phyloP scores from a whole-genome alignment of 2,888 invertebrate genomes.

The Hoplodrina blanda region DNA sequence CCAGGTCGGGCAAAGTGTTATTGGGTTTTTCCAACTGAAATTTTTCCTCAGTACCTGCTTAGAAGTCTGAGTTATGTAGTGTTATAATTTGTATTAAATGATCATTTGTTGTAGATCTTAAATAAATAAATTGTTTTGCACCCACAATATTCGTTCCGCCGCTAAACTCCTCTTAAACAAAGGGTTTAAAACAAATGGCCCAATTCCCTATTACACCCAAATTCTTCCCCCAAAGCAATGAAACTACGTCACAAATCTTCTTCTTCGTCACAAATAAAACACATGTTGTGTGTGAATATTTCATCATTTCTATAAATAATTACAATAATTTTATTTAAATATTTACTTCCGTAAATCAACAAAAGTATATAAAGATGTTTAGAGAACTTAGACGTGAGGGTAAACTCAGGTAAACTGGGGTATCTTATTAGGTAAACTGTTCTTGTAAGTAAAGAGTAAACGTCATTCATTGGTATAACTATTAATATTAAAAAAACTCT shows the following conservation, averaged over 20 bases:
- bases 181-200: background rate
- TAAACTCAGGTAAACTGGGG: background rate
- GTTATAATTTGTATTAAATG: too few species aligned
- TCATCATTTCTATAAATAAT: constrained; percentile 7
- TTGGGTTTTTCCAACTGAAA: too few species aligned
- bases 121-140: too few species aligned
- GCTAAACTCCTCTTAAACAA: background rate
- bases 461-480: background rate
- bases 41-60: too few species aligned
- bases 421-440: constrained; percentile 33
- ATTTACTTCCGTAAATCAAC: constrained; percentile 34
- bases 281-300: background rate
- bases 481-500: too few species aligned
- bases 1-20: too few species aligned
- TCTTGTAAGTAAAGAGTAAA: constrained; percentile 19
- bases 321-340: constrained; percentile 3
- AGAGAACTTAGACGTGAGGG: background rate
- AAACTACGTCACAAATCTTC: background rate
- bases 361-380: constrained; percentile 6
- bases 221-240: background rate
- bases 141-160: too few species aligned
- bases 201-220: background rate
- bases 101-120: too few species aligned
- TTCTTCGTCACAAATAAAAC: too few species aligned
- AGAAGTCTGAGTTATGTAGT: too few species aligned